A percentile compares a stretch with the other conserved stretches of the same genome.
These are phyloP conservation scores for Mesocricetus auratus DNA, from an alignment of 2,113 vertebrate species.

Conservation along the genomic window DNA sequence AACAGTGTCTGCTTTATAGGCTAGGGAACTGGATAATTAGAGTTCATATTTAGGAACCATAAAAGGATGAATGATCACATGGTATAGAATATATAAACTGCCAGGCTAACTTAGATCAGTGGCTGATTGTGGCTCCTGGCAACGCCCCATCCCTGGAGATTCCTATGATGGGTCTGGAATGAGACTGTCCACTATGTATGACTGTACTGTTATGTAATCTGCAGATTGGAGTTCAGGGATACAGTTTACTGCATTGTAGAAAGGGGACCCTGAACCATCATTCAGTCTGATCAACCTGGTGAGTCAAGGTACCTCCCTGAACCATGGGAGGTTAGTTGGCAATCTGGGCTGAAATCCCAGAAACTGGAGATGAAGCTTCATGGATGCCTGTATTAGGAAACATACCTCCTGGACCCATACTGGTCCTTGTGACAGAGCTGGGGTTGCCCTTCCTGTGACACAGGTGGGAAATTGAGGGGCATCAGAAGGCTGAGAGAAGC, in stretches of 20 bases:
- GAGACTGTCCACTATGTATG: not conserved
- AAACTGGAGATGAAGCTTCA: not conserved
- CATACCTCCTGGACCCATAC: not conserved
- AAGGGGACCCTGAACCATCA: not conserved
- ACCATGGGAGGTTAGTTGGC: not conserved
- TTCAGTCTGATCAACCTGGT: not conserved
- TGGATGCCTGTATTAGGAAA: not conserved
- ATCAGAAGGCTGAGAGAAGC: not conserved
- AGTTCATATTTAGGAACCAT: not conserved
- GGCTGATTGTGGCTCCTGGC: not conserved
- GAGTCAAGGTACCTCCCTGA: not conserved
- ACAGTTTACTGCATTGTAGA: not conserved
- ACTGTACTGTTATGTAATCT: not conserved
- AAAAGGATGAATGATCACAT: not conserved
- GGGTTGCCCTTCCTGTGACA: not conserved
- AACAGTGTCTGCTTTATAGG: not conserved
- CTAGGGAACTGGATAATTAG: not conserved
- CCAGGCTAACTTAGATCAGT: not conserved
- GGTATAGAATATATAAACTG: not conserved
- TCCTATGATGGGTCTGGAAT: not conserved
- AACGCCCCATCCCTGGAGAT: not conserved
- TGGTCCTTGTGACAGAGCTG: not conserved
- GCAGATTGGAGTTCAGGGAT: not conserved
- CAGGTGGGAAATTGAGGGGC: constrained; percentile 52
- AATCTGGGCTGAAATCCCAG: not conserved